Evolutionary conservation across 2,888 invertebrate genomes (phyloP), one percentile per base, ranked within the genome.

Genomic region (Entomobrya proxima): DNA sequence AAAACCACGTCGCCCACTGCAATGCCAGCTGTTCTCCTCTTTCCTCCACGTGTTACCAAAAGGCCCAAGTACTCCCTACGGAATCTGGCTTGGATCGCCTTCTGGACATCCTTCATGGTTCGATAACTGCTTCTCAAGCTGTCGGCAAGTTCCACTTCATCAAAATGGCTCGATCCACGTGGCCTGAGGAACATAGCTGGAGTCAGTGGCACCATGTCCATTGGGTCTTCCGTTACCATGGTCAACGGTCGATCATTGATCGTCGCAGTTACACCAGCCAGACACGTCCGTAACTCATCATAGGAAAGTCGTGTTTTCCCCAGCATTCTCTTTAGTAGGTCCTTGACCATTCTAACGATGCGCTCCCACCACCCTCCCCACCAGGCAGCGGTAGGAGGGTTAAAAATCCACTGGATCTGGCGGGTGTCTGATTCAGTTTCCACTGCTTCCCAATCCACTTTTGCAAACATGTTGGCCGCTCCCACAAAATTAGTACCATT

Each of bases 401-500:
- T 75, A n/a, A 77, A 77, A n/a, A 18, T 40, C 77, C 77, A 77
- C 11, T 40, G 18, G 1, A 77, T 77, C 18, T 44, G 18, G 1
- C 11, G 2, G 0, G 18, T 18, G 13, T 1, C 6, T 1, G 9
- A 2, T 0, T 7, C 1, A 5, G 30, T 21, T 18, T 4, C 11
- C 0, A 75, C 21, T 21, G 13, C 4, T 1, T 75, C 13, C 52
- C 52, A 75, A 13, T 77, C 35, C 13, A 58, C 24, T 1, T 9
- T 9, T 15, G 2, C 24, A 4, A 77, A 58, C 1, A 40, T 0
- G 61, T 58, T 77, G 6, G n/a, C n/a, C 5, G 18, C 2, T 24
- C 58, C 58, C 7, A 77, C 58, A 40, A 77, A 77, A 44, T 77
- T 77, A 0, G 61, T 58, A 0, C 77, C 77, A 61, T 77, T 77